Evolutionary conservation across 2,888 invertebrate genomes (phyloP), one percentile per base, ranked within the genome.

Genomic region (Ormyrus nitidulus): DNA sequence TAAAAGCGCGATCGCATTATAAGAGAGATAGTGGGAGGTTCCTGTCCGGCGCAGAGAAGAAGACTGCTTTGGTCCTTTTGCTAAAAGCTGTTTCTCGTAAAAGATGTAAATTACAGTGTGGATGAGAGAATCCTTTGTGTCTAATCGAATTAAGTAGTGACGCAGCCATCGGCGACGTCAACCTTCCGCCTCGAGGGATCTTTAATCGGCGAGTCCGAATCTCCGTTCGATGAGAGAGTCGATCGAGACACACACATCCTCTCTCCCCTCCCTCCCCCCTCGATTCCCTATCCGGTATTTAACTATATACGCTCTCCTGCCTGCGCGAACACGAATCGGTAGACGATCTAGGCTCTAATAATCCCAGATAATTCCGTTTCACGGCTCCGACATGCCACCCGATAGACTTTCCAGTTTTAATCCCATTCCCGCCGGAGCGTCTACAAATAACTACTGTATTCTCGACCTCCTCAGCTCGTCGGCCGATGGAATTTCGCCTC

Each of bases 291-390:
- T 8, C 13, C 34, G 61, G 34, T 34, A 54, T 61, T 69, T 76
- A 68, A 76, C 59, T 66, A 53, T 34, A 58, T 54, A n/a, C 61
- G n/a, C 6, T 46, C 49, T 3, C 10, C 34, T 34, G 34, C 34
- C 34, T 4, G 34, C 34, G 34, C 34, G 34, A 34, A 34, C 34
- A 49, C 70, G 64, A 19, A 61, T 7, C 46, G 46, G 64, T 79
- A 77, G 77, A 68, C 74, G 49, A 73, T 64, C 19, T 5, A 51
- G 58, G 44, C 19, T 71, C 54, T 66, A 0, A 73, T 82, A 82
- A 82, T 82, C 83, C 75, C 56, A 53, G 71, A 78, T 79, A 64
- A 81, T 81, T 83, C 79, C 71, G 34, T 75, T 79, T 79, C 73
- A 74, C 73, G 71, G 34, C 77, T 75, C 68, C 59, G 66, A 74